Evolutionary conservation across 1,140 invertebrate species (phyloP).

Genomic region (Hesperophylax magnus): DNA sequence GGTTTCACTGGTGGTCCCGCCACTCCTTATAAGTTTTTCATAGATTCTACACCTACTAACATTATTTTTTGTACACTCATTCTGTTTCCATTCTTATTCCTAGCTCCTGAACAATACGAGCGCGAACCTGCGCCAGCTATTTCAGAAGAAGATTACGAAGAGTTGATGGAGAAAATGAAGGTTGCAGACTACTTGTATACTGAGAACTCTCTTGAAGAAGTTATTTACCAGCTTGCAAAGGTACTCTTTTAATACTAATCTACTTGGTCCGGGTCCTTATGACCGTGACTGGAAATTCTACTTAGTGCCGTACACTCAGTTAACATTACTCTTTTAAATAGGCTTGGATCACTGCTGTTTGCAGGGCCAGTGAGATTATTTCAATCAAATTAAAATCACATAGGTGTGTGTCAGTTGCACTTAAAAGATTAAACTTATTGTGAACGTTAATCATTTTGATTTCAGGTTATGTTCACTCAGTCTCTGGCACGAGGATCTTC

Average conservation of each 20-base stretch:
- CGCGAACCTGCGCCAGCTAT: constrained; percentile 62
- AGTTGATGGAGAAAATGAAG: constrained; percentile 73
- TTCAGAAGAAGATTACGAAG: constrained; percentile 72
- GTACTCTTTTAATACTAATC: constrained; percentile 61
- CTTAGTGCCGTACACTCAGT: no score
- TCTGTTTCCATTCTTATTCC: neutral
- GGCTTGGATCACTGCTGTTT: no score
- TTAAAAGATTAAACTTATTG: constrained; percentile 2
- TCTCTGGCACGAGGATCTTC: constrained; percentile 75
- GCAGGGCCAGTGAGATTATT: no score
- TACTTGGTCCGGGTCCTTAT: no score
- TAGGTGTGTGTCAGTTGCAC: no score
- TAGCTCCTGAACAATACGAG: constrained; percentile 60
- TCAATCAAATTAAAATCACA: no score
- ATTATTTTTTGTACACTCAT: no score
- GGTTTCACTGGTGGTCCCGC: no score
- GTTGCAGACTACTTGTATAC: constrained; percentile 79
- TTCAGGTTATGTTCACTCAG: constrained; percentile 79
- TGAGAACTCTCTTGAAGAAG: constrained; percentile 81
- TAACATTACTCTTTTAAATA: no score
- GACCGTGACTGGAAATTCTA: no score
- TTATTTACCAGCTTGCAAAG: constrained; percentile 83
- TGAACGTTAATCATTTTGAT: constrained; percentile 6
- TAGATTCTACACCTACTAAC: no score
- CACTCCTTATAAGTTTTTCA: no score